Conservation (phyloP, 2,888 invertebrate genomes). For the Dynastes grantii region DNA sequence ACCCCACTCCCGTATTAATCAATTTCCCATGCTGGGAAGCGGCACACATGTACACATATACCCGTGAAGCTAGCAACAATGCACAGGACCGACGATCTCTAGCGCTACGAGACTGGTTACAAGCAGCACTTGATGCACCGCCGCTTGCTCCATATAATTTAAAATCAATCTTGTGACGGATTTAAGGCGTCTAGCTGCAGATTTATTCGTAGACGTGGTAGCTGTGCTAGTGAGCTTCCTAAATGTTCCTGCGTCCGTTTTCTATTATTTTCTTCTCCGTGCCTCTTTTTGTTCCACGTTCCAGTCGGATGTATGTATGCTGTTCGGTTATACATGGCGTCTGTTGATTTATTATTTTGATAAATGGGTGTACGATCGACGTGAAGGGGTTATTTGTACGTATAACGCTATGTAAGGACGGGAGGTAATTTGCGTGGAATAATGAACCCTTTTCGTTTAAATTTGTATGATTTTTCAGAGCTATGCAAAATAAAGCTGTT, state of each 20-base stretch:
- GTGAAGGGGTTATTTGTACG: too few species aligned
- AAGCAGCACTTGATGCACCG: not conserved
- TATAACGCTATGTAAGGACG: too few species aligned
- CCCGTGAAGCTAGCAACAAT: not conserved
- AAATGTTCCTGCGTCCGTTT: not conserved
- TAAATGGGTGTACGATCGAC: too few species aligned
- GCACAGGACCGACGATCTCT: not conserved
- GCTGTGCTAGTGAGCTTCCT: not conserved
- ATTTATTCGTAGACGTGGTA: not conserved
- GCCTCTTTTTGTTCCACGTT: not conserved
- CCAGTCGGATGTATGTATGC: too few species aligned
- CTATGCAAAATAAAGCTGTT: too few species aligned
- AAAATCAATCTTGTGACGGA: conserved; percentile 21
- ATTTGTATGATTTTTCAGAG: too few species aligned
- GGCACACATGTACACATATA: conserved; percentile 7
- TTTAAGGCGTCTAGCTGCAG: conserved; percentile 6
- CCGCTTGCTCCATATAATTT: not conserved
- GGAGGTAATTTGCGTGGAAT: not conserved
- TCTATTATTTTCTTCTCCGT: not conserved
- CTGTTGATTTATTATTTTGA: too few species aligned
- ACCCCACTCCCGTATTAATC: not conserved
- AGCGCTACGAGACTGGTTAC: not conserved
- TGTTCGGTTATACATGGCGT: too few species aligned
- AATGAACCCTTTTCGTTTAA: not conserved
- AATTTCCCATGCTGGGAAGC: conserved; percentile 12